These are phyloP conservation scores for Capitulum mitella DNA, from an alignment of 2,888 invertebrate genomes.

Conservation along the genomic window DNA sequence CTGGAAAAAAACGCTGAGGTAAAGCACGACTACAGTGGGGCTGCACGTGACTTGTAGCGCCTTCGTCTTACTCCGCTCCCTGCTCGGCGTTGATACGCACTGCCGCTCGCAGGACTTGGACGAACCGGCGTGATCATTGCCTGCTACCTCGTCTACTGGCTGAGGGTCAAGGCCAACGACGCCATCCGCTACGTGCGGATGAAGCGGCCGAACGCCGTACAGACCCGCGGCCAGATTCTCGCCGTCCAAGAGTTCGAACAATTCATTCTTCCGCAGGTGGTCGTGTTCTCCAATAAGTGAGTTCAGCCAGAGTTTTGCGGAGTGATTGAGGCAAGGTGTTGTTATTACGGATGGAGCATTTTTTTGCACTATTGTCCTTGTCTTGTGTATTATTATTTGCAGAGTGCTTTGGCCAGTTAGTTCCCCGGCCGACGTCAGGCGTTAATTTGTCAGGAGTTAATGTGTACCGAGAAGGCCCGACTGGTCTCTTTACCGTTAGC, in stretches of 20 bases:
- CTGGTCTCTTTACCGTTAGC: no score
- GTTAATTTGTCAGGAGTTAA: no score
- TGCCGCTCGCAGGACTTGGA: slow-evolving; percentile 55
- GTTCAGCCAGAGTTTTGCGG: no score
- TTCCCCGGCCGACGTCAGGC: no score
- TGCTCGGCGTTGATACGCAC: background rate
- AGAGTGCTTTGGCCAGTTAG: no score
- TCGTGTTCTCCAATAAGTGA: slow-evolving; percentile 63
- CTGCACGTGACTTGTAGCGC: slow-evolving; percentile 2
- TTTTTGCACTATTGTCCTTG: no score
- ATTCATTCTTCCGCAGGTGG: slow-evolving; percentile 64
- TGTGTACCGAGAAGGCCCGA: no score
- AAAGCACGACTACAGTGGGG: no score
- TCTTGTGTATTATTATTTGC: no score
- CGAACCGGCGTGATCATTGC: slow-evolving; percentile 81
- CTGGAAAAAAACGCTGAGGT: background rate
- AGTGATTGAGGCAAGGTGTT: no score
- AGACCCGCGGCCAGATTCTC: slow-evolving; percentile 67
- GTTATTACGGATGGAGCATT: no score
- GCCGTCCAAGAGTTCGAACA: slow-evolving; percentile 75
- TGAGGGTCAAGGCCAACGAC: slow-evolving; percentile 66
- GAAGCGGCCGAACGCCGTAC: slow-evolving; percentile 68
- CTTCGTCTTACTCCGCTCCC: slow-evolving; percentile 28
- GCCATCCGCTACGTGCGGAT: slow-evolving; percentile 70
- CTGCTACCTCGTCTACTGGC: slow-evolving; percentile 72